These are phyloP conservation scores for Enoplosus armatus DNA, from an alignment of 2,797 vertebrate species.

Conservation along the genomic window DNA sequence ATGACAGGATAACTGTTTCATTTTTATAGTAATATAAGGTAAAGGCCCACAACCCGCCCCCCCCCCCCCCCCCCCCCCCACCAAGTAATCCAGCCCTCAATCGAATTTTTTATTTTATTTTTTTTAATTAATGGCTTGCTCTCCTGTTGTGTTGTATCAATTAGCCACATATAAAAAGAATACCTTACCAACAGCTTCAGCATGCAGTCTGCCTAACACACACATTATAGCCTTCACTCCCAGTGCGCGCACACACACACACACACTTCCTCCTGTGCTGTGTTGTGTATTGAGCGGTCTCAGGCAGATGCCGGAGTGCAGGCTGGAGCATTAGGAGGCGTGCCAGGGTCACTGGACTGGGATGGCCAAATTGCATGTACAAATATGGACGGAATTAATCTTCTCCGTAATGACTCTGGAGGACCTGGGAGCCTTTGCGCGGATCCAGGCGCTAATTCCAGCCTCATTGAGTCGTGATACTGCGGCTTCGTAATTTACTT, in stretches of 20 bases:
- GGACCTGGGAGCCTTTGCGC: constrained; percentile 13
- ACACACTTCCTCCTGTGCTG: constrained; percentile 30
- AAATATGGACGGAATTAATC: constrained; percentile 73
- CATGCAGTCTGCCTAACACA: neutral
- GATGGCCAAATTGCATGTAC: constrained; percentile 71
- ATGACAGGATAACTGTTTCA: too few relatives aligned
- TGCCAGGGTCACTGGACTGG: constrained; percentile 70
- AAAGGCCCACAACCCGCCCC: too few relatives aligned
- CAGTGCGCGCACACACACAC: constrained; percentile 40
- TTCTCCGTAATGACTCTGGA: constrained; percentile 66
- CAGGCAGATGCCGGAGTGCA: constrained; percentile 60
- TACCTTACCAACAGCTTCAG: neutral
- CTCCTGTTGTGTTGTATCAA: too few relatives aligned
- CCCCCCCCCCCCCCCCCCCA: too few relatives aligned
- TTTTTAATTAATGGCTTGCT: too few relatives aligned
- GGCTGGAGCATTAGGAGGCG: constrained; percentile 53
- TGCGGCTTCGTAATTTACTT: neutral
- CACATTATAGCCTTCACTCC: neutral
- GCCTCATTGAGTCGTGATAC: neutral
- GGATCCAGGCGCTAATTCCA: neutral
- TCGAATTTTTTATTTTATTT: too few relatives aligned
- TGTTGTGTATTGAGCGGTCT: constrained; percentile 55
- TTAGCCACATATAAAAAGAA: neutral
- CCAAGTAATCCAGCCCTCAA: neutral
- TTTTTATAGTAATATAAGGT: too few relatives aligned